Base-by-base conservation (phyloP, 1,140 invertebrate species). In the Ylistrum balloti region DNA sequence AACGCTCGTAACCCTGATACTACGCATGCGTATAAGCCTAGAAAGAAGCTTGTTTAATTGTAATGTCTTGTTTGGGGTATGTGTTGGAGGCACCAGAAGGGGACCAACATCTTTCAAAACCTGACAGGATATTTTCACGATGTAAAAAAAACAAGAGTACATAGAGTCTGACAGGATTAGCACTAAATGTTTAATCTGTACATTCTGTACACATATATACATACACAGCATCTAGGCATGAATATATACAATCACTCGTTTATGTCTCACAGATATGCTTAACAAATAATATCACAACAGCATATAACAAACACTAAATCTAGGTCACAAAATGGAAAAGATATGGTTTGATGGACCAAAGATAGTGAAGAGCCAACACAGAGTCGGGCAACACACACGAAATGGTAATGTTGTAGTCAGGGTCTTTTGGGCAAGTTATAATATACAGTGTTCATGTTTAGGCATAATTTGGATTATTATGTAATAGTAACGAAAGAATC, bases 271-370 rank as follows among this genome's bases (percentile, higher is more conserved):
- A 74, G 56, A 74, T 74, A 74, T 74, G 56, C 56, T 74, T 74
- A 74, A 74, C 56, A 74, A 74, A 74, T 74, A 74, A 74, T 74
- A 74, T 74, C 56, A 74, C 56, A 74, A 74, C 56, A 74, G n/a
- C 56, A 74, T 74, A 74, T 74, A 74, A 74, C 56, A 74, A 74
- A 74, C 56, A n/a, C 56, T 74, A 74, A 74, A 74, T 74, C 56
- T 74, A 74, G 56, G 56, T 28, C 22, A 74, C 56, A 28, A 74
- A 28, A 74, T 74, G 56, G 56, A 45, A 45, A 45, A 45, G 41
- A 74, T 74, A 74, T 74, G 56, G 56, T 74, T 74, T 74, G 56
- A 74, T 1, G 56, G 56, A 74, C 22, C n/a, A 9, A 17, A 74
- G 56, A 74, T n/a, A n/a, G 56, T 0, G 13, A 56, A 56, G 7